Base-by-base conservation (phyloP, 2,113 vertebrate species). In the Acrocephalus arundinaceus region DNA sequence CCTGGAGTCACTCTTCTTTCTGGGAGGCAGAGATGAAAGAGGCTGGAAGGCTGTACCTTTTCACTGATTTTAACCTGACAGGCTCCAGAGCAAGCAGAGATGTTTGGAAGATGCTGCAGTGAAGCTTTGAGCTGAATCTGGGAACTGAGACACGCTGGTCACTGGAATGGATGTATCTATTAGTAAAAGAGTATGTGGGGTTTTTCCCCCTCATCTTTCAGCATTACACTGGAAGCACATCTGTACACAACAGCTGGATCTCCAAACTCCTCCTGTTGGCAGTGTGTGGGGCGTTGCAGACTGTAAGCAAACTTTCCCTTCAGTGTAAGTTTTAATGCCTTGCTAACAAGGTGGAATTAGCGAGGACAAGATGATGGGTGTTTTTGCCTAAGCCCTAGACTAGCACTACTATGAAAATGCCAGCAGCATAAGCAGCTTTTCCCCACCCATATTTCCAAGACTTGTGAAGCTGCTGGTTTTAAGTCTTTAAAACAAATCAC, bases 401-500 rank as follows among this genome's bases (percentile, higher is more conserved):
- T 45, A 84, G 52, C 52, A 65, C 25, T 17, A 17, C 57, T 63
- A 20, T 49, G 82, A 90, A 93, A 74, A 93, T 61, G 35, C 55
- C 72, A 76, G 68, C 17, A 85, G 74, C 46, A 21, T 54, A 85
- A 73, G 71, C 25, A 77, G 82, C 22, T 85, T 93, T 92, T 72
- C 33, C 52, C 18, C 49, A 49, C 7, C 30, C 37, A 5, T 83
- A 68, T 93, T 88, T 90, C 48, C 39, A 67, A 67, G 74, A 63
- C 19, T 18, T 75, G 19, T n/a, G 57, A 78, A 94, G 63, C 70
- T 78, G 68, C 23, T 91, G 35, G n/a, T 35, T 95, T 94, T 75
- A 91, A 92, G 62, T 54, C 54, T 59, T 95, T 92, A 78, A 94
- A 94, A 90, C 91, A 94, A 85, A 88, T 93, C 52, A 46, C 63